phyloP scores from a whole-genome alignment of 2,888 invertebrate species.

The Athetis lepigone region DNA sequence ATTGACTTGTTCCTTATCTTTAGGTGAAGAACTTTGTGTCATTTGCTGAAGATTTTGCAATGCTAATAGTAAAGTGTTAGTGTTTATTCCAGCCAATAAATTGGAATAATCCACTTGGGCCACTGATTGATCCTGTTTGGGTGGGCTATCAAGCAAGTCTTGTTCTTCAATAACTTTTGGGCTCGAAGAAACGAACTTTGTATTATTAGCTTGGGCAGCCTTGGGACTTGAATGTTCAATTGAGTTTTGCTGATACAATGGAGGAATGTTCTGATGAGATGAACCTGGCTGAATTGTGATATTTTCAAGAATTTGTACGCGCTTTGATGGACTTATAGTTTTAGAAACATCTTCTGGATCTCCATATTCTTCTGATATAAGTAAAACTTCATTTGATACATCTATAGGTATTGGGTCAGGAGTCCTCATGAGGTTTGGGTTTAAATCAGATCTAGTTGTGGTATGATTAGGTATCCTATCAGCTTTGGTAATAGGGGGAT shows the following conservation, averaged over 20 bases:
- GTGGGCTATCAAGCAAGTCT: slow-evolving; percentile 27
- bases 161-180: slow-evolving; percentile 37
- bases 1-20: slow-evolving; percentile 51
- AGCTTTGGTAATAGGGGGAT: slow-evolving; percentile 1
- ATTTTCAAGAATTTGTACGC: slow-evolving; percentile 81
- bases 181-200: slow-evolving; percentile 19
- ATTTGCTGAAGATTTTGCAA: slow-evolving; percentile 86
- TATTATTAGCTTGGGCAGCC: slow-evolving; percentile 17
- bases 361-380: slow-evolving; percentile 59
- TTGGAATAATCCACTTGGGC: slow-evolving; percentile 77
- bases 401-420: slow-evolving; percentile 69
- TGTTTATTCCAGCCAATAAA: slow-evolving; percentile 83
- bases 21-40: slow-evolving; percentile 66
- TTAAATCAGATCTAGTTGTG: slow-evolving; percentile 27
- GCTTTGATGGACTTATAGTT: slow-evolving; percentile 75
- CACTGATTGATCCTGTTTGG: slow-evolving; percentile 34
- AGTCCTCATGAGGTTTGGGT: slow-evolving; percentile 19
- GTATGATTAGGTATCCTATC: slow-evolving; percentile 9
- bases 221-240: slow-evolving; percentile 37
- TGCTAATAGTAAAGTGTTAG: slow-evolving; percentile 82
- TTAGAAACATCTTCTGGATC: slow-evolving; percentile 60
- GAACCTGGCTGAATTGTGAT: slow-evolving; percentile 74
- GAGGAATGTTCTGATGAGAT: slow-evolving; percentile 28
- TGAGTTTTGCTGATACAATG: slow-evolving; percentile 30
- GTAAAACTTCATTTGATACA: slow-evolving; percentile 72